Percentiles rank a stretch among this genome's conserved stretches.
These are phyloP conservation scores for Burhinus bistriatus DNA, from an alignment of 2,113 vertebrate genomes.

Conservation along the genomic window DNA sequence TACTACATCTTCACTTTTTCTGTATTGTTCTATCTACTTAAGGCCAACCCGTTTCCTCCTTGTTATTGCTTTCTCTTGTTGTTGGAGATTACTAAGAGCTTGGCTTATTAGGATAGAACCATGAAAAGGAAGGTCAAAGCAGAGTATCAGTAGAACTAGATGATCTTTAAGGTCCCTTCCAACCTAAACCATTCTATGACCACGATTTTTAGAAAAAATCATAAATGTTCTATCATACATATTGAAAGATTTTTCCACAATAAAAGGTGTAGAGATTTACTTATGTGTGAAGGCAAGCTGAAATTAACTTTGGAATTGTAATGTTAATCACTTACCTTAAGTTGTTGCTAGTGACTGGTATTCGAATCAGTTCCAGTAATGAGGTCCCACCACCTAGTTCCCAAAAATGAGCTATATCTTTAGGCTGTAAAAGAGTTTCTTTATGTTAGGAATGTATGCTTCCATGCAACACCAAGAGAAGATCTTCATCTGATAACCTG, in stretches of 20 bases:
- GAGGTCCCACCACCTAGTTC: slow-evolving; percentile 93
- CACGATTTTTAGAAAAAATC: not conserved
- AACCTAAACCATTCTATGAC: too few species aligned
- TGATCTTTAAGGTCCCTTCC: too few species aligned
- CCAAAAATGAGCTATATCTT: slow-evolving; percentile 94
- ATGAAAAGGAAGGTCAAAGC: not conserved
- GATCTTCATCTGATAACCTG: not conserved
- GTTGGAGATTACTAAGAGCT: not conserved
- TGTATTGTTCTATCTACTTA: not conserved
- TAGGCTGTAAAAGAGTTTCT: slow-evolving; percentile 79
- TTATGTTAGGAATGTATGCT: not conserved
- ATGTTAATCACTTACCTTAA: slow-evolving; percentile 74
- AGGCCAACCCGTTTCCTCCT: not conserved
- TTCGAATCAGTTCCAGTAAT: slow-evolving; percentile 85
- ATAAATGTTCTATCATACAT: not conserved
- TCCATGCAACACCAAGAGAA: not conserved
- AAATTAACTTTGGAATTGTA: not conserved
- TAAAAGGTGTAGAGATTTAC: not conserved
- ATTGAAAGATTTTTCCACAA: not conserved
- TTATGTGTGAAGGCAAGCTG: not conserved
- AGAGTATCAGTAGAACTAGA: not conserved
- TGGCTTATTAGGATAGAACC: not conserved
- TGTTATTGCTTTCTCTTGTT: not conserved
- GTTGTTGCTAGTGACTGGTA: slow-evolving; percentile 83
- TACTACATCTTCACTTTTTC: not conserved